Evolutionary conservation across 1,140 invertebrate species (phyloP).

Genomic region (Metaphire vulgaris): DNA sequence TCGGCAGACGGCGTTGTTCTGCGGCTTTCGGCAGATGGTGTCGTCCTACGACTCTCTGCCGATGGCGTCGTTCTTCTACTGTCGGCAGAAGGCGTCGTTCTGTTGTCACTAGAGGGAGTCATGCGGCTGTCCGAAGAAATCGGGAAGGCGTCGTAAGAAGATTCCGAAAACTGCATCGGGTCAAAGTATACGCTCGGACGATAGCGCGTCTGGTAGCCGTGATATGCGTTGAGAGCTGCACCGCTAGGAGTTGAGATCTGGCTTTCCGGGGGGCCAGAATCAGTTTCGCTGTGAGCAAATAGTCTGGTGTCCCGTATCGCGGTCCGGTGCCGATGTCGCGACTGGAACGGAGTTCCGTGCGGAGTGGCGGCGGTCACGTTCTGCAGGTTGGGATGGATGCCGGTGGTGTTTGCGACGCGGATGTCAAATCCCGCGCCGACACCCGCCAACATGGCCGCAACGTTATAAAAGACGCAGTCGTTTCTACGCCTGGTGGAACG

Average conservation of each 20-base stretch:
- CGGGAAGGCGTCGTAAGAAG: slow-evolving; percentile 61
- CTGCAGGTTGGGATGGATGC: slow-evolving; percentile 58
- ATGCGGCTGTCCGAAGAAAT: slow-evolving; percentile 19
- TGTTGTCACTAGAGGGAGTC: slow-evolving; percentile 33
- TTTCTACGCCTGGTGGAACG: slow-evolving; percentile 55
- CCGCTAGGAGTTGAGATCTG: slow-evolving; percentile 58
- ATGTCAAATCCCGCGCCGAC: slow-evolving; percentile 86
- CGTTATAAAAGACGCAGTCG: slow-evolving; percentile 78
- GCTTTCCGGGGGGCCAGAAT: slow-evolving; percentile 50
- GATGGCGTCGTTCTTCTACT: slow-evolving; percentile 34
- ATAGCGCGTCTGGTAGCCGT: slow-evolving; percentile 67
- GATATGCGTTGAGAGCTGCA: slow-evolving; percentile 81
- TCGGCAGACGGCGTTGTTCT: slow-evolving; percentile 61
- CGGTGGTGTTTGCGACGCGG: slow-evolving; percentile 68
- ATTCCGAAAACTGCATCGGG: slow-evolving; percentile 68
- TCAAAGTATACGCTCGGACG: slow-evolving; percentile 60
- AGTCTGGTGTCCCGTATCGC: slow-evolving; percentile 42
- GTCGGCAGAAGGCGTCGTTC: slow-evolving; percentile 36
- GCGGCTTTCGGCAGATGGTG: slow-evolving; percentile 36
- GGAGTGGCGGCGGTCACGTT: background rate
- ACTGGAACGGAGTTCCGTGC: slow-evolving; percentile 12
- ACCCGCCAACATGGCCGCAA: slow-evolving; percentile 77
- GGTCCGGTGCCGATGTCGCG: slow-evolving; percentile 45
- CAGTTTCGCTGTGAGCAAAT: slow-evolving; percentile 42
- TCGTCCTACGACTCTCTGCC: slow-evolving; percentile 28